Evolutionary conservation across 1,140 invertebrate genomes (phyloP).

Genomic region (Maniola jurtina): DNA sequence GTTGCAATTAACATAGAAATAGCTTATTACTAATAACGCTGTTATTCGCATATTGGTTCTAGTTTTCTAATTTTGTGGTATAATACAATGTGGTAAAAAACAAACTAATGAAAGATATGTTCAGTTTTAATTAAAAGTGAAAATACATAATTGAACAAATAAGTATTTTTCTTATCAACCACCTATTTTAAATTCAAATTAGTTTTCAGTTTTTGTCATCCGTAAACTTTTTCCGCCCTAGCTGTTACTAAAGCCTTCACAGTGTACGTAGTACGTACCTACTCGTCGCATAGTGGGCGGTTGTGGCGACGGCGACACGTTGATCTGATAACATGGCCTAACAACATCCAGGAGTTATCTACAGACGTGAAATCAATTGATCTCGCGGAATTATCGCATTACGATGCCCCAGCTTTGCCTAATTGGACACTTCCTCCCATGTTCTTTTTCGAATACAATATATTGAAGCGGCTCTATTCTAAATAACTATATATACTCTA

Average conservation of each 20-base stretch:
- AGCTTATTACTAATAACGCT: no score
- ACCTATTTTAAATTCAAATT: no score
- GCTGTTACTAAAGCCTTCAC: constrained; percentile 28
- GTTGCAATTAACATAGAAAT: no score
- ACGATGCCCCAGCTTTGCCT: constrained; percentile 62
- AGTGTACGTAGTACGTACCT: constrained; percentile 34
- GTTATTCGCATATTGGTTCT: no score
- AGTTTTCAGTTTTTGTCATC: no score
- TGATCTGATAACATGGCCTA: constrained; percentile 69
- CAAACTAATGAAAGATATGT: no score
- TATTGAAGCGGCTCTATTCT: neutral
- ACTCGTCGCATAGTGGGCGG: constrained; percentile 65
- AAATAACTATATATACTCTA: neutral
- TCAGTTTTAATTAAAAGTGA: no score
- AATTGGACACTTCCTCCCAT: constrained; percentile 72
- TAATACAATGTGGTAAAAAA: no score
- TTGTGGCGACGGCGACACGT: constrained; percentile 60
- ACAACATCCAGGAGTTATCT: constrained; percentile 73
- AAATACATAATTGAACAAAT: no score
- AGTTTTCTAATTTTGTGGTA: no score
- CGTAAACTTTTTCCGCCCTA: no score
- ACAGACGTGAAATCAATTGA: constrained; percentile 72
- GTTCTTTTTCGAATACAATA: constrained; percentile 49
- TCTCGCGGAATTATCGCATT: constrained; percentile 74
- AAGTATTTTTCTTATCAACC: no score